Conservation (phyloP, 2,888 invertebrate species). For the Drosophila siamana region DNA sequence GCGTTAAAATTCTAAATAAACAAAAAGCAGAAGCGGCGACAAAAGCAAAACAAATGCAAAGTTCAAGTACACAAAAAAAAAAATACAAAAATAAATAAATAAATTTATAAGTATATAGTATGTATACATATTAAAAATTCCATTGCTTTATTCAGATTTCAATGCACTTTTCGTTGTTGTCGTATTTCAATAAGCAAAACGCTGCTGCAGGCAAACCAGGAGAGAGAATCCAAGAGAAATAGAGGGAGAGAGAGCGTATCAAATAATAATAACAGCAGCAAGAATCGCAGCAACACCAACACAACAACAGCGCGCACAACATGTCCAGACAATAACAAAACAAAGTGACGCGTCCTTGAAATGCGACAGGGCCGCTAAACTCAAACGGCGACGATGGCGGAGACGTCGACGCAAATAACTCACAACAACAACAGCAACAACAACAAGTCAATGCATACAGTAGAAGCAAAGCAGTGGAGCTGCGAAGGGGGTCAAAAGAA, state of each 20-base stretch:
- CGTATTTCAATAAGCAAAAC: slow-evolving; percentile 35
- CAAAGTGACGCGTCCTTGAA: slow-evolving; percentile 74
- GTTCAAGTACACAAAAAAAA: slow-evolving; percentile 54
- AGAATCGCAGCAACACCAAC: not conserved
- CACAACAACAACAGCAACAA: slow-evolving; percentile 52
- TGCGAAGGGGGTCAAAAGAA: not conserved
- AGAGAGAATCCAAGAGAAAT: slow-evolving; percentile 19
- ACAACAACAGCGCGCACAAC: slow-evolving; percentile 23
- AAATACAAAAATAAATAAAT: slow-evolving; percentile 8
- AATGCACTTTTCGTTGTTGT: slow-evolving; percentile 67
- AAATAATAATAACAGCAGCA: slow-evolving; percentile 24
- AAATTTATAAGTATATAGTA: slow-evolving; percentile 4
- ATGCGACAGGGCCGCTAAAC: slow-evolving; percentile 75
- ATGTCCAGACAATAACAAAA: slow-evolving; percentile 79
- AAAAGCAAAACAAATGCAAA: slow-evolving; percentile 57
- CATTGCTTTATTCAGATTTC: slow-evolving; percentile 66
- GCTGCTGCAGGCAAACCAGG: slow-evolving; percentile 17
- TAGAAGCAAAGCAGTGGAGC: not conserved
- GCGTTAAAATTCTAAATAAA: slow-evolving; percentile 67
- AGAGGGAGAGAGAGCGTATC: slow-evolving; percentile 19
- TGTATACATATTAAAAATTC: slow-evolving; percentile 55
- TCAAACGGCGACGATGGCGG: slow-evolving; percentile 46
- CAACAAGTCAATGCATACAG: no score
- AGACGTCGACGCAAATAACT: slow-evolving; percentile 74
- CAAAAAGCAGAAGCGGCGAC: slow-evolving; percentile 44